Percentiles rank a stretch among this genome's conserved stretches.
Evolutionary conservation across 2,797 vertebrate genomes (phyloP).

Genomic region (Corythornis leucogaster): DNA sequence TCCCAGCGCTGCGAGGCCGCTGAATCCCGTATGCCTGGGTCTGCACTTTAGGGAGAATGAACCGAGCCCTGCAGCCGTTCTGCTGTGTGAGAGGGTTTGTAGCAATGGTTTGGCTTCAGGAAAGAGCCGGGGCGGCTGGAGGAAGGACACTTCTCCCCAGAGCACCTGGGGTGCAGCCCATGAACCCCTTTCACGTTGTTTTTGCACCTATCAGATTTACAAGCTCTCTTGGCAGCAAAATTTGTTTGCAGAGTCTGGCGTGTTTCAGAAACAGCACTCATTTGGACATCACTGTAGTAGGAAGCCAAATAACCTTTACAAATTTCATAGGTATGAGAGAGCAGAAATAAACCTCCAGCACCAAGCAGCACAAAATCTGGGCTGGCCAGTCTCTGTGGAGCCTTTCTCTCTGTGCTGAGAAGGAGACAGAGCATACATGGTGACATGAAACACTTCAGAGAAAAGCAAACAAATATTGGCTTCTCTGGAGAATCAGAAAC

Average conservation of each 20-base stretch:
- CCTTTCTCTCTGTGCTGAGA: not conserved
- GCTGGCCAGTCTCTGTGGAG: not conserved
- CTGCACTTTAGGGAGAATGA: accelerated
- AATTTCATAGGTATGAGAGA: not conserved
- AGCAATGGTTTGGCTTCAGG: accelerated
- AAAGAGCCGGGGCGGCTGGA: accelerated
- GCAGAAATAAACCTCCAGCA: not conserved
- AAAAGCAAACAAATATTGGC: conserved; percentile 70
- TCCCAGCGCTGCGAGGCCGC: not conserved
- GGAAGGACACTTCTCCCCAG: not conserved
- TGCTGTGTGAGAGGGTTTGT: not conserved
- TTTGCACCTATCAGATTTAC: not conserved
- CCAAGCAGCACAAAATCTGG: not conserved
- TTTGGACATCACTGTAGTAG: accelerated
- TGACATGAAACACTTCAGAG: conserved; percentile 59
- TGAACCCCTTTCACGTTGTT: accelerated
- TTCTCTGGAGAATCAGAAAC: conserved; percentile 65
- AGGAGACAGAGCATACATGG: not conserved
- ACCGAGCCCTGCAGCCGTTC: not conserved
- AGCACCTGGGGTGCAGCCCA: not conserved
- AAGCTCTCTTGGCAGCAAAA: not conserved
- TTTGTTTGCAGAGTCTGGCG: not conserved
- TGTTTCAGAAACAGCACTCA: not conserved
- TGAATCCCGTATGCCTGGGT: not conserved
- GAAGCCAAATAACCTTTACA: not conserved